phyloP scores from a whole-genome alignment of 1,140 invertebrate species.

The Capitella teleta region DNA sequence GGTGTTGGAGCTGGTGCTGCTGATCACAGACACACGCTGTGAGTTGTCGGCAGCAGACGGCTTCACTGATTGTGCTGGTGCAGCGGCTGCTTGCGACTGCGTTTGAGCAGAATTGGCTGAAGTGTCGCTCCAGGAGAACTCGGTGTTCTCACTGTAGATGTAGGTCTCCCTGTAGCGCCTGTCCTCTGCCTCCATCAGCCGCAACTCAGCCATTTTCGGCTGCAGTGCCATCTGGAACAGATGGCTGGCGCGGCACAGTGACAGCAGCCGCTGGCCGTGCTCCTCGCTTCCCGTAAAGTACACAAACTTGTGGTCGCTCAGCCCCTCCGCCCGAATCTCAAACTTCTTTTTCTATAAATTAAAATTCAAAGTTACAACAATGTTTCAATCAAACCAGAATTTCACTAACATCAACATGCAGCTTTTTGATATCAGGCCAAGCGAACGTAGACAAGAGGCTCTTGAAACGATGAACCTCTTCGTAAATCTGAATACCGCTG shows the following conservation, averaged over 20 bases:
- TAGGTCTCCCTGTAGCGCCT: slow-evolving; percentile 27
- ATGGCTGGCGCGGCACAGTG: slow-evolving; percentile 79
- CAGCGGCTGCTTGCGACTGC: not conserved
- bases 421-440: slow-evolving; percentile 85
- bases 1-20: slow-evolving; percentile 81
- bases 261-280: slow-evolving; percentile 77
- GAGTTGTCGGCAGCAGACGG: slow-evolving; percentile 7
- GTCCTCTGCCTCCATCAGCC: slow-evolving; percentile 1
- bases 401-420: slow-evolving; percentile 72
- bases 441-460: slow-evolving; percentile 55
- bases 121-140: slow-evolving; percentile 22
- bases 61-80: slow-evolving; percentile 61
- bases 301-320: slow-evolving; percentile 58
- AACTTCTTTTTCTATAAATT: slow-evolving; percentile 75
- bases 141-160: slow-evolving; percentile 37
- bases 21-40: slow-evolving; percentile 75
- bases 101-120: slow-evolving; percentile 19
- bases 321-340: slow-evolving; percentile 76
- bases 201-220: slow-evolving; percentile 37
- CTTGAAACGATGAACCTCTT: slow-evolving; percentile 35
- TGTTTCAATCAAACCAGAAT: not conserved
- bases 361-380: not conserved
- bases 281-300: slow-evolving; percentile 82
- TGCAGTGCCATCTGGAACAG: slow-evolving; percentile 89
- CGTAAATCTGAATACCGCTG: slow-evolving; percentile 71